phyloP scores from a whole-genome alignment of 2,797 vertebrate species.

The Furcifer pardalis region DNA sequence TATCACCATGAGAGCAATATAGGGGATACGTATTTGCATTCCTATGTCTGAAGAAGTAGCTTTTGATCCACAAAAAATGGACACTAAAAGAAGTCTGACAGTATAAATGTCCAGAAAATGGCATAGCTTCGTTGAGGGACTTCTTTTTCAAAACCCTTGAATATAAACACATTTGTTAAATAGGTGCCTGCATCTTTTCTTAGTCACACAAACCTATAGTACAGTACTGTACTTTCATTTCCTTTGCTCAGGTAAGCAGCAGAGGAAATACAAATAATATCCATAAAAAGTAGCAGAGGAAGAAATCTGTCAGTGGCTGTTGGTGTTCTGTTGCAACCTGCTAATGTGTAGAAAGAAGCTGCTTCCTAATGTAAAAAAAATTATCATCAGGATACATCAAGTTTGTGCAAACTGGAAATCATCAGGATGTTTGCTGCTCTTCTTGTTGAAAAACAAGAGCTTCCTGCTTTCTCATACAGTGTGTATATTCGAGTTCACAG shows the following conservation, averaged over 20 bases:
- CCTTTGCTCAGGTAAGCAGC: constrained; percentile 53
- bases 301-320: constrained; percentile 28
- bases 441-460: constrained; percentile 30
- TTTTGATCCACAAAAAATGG: too few species aligned
- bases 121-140: constrained; percentile 45
- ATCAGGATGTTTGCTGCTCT: constrained; percentile 42
- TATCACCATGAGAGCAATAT: too few species aligned
- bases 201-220: constrained; percentile 34
- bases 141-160: constrained; percentile 48
- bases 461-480: constrained; percentile 34
- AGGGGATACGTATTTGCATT: too few species aligned
- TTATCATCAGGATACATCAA: background rate
- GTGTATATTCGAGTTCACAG: background rate
- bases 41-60: too few species aligned
- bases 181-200: background rate
- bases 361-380: constrained; percentile 11
- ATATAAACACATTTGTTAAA: background rate
- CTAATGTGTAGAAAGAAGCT: background rate
- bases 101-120: too few species aligned
- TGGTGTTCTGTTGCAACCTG: constrained; percentile 35
- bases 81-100: too few species aligned
- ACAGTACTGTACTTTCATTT: constrained; percentile 24
- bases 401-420: constrained; percentile 33
- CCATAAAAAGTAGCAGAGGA: constrained; percentile 14
- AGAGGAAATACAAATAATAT: constrained; percentile 40